phyloP scores from a whole-genome alignment of 1,140 invertebrate genomes.

The Diorhabda carinulata region DNA sequence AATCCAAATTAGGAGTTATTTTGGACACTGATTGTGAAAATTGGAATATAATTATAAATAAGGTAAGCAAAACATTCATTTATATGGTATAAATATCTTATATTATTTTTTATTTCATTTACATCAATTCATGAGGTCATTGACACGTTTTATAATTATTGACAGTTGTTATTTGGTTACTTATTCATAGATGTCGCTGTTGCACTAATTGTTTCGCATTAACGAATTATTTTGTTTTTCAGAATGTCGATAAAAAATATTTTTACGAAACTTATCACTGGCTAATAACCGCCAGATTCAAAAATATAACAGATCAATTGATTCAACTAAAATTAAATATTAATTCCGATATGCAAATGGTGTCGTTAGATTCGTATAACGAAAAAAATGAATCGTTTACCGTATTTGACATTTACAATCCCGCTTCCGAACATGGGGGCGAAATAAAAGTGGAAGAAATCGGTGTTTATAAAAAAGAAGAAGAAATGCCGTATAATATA shows the following conservation, averaged over 20 bases:
- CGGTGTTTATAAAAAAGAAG: slow-evolving; percentile 14
- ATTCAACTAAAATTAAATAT: slow-evolving; percentile 21
- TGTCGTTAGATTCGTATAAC: not conserved
- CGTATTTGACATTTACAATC: slow-evolving; percentile 26
- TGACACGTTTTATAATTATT: not conserved
- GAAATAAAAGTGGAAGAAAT: slow-evolving; percentile 10
- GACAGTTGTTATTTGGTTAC: not conserved
- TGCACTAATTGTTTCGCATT: not conserved
- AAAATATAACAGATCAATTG: slow-evolving; percentile 6
- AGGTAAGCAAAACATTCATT: slow-evolving; percentile 6
- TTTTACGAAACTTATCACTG: slow-evolving; percentile 26
- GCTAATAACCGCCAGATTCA: slow-evolving; percentile 13
- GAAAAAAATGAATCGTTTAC: slow-evolving; percentile 1
- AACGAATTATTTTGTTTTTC: not conserved
- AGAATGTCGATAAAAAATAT: slow-evolving; percentile 14
- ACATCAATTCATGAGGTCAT: not conserved
- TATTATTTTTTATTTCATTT: not conserved
- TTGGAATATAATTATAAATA: slow-evolving; percentile 12
- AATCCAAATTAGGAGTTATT: slow-evolving; percentile 19
- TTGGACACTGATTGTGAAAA: slow-evolving; percentile 22
- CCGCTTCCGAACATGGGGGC: slow-evolving; percentile 24
- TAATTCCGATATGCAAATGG: slow-evolving; percentile 21
- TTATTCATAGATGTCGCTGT: not conserved
- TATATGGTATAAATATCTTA: not conserved
- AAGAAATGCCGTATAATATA: slow-evolving; percentile 3